Evolutionary conservation across 1,140 invertebrate genomes (phyloP).

Genomic region (Calosoma granatense): DNA sequence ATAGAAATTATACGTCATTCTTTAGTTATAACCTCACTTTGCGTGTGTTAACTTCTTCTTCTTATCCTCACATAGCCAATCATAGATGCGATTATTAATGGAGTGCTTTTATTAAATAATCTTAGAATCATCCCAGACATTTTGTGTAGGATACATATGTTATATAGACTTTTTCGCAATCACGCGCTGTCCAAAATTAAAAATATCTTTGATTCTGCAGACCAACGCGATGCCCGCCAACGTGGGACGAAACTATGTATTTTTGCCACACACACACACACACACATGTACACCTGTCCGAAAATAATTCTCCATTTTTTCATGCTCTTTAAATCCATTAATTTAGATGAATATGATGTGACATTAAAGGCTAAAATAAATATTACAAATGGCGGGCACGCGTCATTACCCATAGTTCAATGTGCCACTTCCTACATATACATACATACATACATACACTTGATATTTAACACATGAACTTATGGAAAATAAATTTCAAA

Average conservation of each 20-base stretch:
- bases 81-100: no score
- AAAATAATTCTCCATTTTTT: neutral
- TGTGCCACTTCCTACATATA: no score
- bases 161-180: neutral
- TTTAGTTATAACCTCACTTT: neutral
- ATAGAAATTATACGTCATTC: neutral
- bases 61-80: no score
- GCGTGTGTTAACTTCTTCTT: no score
- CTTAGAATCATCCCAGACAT: neutral
- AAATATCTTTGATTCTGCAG: conserved; percentile 8
- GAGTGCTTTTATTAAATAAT: no score
- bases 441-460: no score
- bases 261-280: neutral
- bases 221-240: neutral
- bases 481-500: no score
- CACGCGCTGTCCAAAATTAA: neutral
- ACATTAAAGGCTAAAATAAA: neutral
- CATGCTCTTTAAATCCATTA: neutral
- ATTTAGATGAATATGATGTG: conserved; percentile 1
- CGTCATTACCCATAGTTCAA: neutral
- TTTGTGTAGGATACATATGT: no score
- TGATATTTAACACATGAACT: no score
- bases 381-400: neutral
- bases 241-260: conserved; percentile 1
- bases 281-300: neutral